A percentile compares a stretch with the other conserved stretches of the same genome.
Conservation (phyloP, 2,888 invertebrate species). For the Athalia cordata region DNA sequence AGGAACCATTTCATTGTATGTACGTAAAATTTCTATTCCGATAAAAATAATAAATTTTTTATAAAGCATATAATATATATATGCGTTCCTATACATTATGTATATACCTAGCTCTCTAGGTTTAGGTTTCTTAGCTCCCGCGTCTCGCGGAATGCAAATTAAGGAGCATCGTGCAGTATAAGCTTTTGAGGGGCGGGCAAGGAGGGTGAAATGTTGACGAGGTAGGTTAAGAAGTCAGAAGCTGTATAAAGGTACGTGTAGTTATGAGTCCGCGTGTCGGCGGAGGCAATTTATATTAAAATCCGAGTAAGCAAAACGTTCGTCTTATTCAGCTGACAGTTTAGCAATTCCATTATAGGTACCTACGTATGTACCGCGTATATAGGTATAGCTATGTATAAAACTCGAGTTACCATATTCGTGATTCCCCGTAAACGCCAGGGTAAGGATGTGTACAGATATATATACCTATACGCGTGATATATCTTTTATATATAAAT, state of each 20-base stretch:
- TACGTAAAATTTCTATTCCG: background rate
- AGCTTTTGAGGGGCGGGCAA: background rate
- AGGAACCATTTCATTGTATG: background rate
- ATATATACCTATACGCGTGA: too few relatives aligned
- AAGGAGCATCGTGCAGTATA: background rate
- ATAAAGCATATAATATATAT: background rate
- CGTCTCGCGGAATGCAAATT: constrained; percentile 13
- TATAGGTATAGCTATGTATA: too few relatives aligned
- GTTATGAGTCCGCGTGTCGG: background rate
- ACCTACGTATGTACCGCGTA: background rate
- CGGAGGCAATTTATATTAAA: constrained; percentile 27
- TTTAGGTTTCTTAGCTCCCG: too few relatives aligned
- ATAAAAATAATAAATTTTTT: background rate
- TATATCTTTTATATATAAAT: background rate
- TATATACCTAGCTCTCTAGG: too few relatives aligned
- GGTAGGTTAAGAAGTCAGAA: background rate
- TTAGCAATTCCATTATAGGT: constrained; percentile 18
- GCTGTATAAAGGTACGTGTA: too few relatives aligned
- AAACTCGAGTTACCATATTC: too few relatives aligned
- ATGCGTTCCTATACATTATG: background rate
- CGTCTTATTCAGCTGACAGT: constrained; percentile 31
- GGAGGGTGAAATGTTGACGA: constrained; percentile 11
- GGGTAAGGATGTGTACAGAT: too few relatives aligned
- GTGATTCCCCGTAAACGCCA: too few relatives aligned
- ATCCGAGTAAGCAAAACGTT: constrained; percentile 29